A percentile compares a stretch with the other conserved stretches of the same genome.
phyloP scores from a whole-genome alignment of 1,140 invertebrate genomes.

The Chymomyza costata region DNA sequence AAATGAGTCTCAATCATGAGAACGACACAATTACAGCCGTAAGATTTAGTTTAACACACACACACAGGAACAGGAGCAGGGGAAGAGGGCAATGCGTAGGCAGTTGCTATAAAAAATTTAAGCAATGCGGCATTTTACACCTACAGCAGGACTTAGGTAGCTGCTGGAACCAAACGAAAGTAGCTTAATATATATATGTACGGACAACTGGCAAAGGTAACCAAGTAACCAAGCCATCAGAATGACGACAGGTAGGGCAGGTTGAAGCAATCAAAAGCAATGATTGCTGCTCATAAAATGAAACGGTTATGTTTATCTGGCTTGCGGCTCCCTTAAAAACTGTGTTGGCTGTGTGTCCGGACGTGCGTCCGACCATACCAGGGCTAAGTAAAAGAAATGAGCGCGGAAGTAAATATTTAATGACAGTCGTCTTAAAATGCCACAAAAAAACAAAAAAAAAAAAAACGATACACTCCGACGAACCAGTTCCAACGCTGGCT shows the following conservation, averaged over 20 bases:
- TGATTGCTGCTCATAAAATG: constrained; percentile 70
- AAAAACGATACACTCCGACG: too few species aligned
- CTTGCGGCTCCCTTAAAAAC: constrained; percentile 44
- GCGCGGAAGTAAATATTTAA: constrained; percentile 67
- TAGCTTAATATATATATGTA: too few species aligned
- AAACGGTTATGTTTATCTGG: constrained; percentile 71
- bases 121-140: constrained; percentile 67
- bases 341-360: background rate
- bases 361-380: constrained; percentile 18
- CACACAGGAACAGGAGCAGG: background rate
- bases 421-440: constrained; percentile 20
- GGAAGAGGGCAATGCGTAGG: constrained; percentile 12
- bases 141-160: constrained; percentile 35
- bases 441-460: too few species aligned
- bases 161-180: too few species aligned
- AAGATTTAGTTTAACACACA: background rate
- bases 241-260: too few species aligned
- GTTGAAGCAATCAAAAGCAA: constrained; percentile 63
- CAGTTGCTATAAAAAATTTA: constrained; percentile 59
- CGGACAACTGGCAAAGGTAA: too few species aligned
- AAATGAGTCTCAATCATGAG: constrained; percentile 58
- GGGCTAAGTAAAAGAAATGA: constrained; percentile 64
- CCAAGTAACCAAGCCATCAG: constrained; percentile 34
- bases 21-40: constrained; percentile 45
- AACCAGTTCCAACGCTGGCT: too few species aligned